phyloP scores from a whole-genome alignment of 2,113 vertebrate species.

The Lasiurus borealis region DNA sequence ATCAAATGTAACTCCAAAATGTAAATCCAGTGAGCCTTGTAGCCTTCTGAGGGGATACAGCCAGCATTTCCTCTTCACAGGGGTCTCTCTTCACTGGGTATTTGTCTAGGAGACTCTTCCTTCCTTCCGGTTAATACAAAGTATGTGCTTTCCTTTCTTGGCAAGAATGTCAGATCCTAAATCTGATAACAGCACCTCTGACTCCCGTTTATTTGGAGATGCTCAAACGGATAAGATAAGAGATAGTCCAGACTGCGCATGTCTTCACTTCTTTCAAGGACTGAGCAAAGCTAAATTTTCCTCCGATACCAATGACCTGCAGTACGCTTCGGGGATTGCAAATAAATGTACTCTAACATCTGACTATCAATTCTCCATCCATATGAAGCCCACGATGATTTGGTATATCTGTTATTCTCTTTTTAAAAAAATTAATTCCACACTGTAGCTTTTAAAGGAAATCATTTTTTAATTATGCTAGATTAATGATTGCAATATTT shows the following conservation, averaged over 20 bases:
- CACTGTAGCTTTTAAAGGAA: constrained; percentile 74
- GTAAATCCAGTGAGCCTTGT: background rate
- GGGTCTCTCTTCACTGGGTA: background rate
- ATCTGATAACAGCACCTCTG: background rate
- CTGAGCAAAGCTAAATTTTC: background rate
- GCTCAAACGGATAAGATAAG: background rate
- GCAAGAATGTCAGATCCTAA: background rate
- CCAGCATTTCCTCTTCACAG: background rate
- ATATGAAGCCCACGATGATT: constrained; percentile 41
- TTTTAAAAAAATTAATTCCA: constrained; percentile 72
- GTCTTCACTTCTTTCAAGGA: background rate
- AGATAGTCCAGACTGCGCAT: background rate
- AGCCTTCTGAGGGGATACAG: background rate
- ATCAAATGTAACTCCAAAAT: background rate
- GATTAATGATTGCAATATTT: constrained; percentile 75
- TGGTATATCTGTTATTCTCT: background rate
- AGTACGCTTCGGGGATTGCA: background rate
- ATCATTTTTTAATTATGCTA: constrained; percentile 78
- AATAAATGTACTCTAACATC: background rate
- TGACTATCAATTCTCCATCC: constrained; percentile 45
- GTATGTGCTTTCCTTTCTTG: background rate
- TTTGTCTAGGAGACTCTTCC: background rate
- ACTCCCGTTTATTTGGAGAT: background rate
- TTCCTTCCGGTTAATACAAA: background rate
- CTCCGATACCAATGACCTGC: background rate